Evolutionary conservation across 2,113 vertebrate species (phyloP), one percentile per base, ranked within the genome.

Genomic region (Desmodus rotundus): DNA sequence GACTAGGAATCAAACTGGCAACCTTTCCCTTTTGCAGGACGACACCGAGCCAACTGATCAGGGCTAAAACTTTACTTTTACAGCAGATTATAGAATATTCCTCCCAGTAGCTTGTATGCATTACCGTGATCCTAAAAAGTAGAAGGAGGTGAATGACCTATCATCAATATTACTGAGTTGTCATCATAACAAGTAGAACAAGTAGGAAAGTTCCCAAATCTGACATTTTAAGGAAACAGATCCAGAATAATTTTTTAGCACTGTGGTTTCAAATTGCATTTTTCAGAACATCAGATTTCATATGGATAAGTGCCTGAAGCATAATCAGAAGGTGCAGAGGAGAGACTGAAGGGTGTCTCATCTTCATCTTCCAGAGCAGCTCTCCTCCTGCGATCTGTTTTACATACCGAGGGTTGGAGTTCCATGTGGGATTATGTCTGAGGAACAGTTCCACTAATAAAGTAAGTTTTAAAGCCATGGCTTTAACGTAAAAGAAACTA

Each of bases 171-270:
- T 77, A 45, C 0, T 38, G 52, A 76, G 65, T 65, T 68, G 33
- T 16, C 36, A 8, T 58, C 28, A 61, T 31, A 63, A 36, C 7
- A 91, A 88, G 47, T n/a, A 72, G 14, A 92, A 89, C 7, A 82
- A 26, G 5, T 38, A 84, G 15, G 31, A 43, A 82, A 65, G 26
- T 17, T 65, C 43, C 22, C 7, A 93, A 81, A 73, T 7, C 6
- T 61, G 26, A 50, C 2, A 78, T 72, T 68, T 94, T n/a, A 91
- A 91, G 68, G 58, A 74, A 74, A 74, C 2, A 80, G 9, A 85
- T 61, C 28, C 19, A 22, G 31, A 54, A 54, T 84, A 54, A 87
- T 61, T 26, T 68, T 88, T 95, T 74, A 85, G 47, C 12, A 14
- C 6, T 52, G 50, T 24, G 3, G 15, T 77, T 94, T 81, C 63